Evolutionary conservation across 2,888 invertebrate species (phyloP), one percentile per base, ranked within the genome.

Genomic region (Plutella xylostella): DNA sequence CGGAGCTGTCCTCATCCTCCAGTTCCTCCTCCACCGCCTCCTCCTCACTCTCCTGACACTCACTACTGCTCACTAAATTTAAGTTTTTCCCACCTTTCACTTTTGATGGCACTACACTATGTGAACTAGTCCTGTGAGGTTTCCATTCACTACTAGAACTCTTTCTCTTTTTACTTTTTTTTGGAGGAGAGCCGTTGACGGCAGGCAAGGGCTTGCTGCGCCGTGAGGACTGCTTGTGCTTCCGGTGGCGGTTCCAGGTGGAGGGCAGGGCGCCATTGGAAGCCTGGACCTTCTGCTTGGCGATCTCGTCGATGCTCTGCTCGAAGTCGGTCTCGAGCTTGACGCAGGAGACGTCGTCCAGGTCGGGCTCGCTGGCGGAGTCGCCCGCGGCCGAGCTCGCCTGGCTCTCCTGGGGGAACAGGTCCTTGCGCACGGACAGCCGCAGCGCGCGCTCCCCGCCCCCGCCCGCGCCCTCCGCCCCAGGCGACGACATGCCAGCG

Each of bases 51-150:
- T 71, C 68, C 51, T 66, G 72, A 63, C 65, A 77, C 70, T 80
- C 76, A 72, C 80, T 80, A 70, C 82, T 82, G 72, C 80, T 82
- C 55, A 84, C 80, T 76, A 83, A 76, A 65, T 73, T 78, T 57
- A 84, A 71, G 67, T 84, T 84, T 66, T 84, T 84, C 57, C 84
- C 83, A 75, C 83, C 82, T 72, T 77, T 75, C 71, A 79, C 76
- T 72, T 69, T 68, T 50, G 63, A 60, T 55, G 64, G 56, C 54
- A 71, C 66, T 60, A 62, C 62, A 66, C 65, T 74, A 57, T 68
- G 68, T 55, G 63, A 58, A 48, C 68, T 65, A 55, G 67, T 76
- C 61, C 71, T 72, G 58, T 73, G 69, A 22, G 65, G 67, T 50
- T 25, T 21, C 4, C 69, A 58, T 42, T 57, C 53, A 51, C 58